A percentile compares a stretch with the other conserved stretches of the same genome.
phyloP scores from a whole-genome alignment of 2,888 invertebrate species.

The Microplitis deprimator region DNA sequence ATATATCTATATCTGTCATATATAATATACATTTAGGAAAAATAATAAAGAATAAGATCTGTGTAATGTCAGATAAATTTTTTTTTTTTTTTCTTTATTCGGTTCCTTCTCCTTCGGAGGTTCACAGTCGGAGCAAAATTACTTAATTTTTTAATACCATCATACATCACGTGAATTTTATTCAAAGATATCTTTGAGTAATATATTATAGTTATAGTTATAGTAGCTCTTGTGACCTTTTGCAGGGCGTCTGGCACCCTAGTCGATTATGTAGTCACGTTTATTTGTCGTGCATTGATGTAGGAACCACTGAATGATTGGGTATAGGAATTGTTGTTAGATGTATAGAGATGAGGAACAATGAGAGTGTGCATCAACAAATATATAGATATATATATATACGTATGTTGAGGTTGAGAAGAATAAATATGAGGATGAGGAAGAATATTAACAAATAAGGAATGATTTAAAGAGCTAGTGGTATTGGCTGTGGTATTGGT shows the following conservation, averaged over 20 bases:
- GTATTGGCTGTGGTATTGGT: background rate
- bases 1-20: constrained; percentile 19
- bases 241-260: constrained; percentile 39
- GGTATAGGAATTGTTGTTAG: background rate
- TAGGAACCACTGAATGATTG: constrained; percentile 48
- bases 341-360: background rate
- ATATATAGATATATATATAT: too few relatives aligned
- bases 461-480: constrained; percentile 13
- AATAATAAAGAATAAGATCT: background rate
- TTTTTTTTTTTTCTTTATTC: too few relatives aligned
- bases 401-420: background rate
- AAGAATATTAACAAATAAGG: constrained; percentile 14
- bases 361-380: background rate
- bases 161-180: too few relatives aligned
- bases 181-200: too few relatives aligned
- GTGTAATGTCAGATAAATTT: background rate
- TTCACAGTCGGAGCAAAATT: too few relatives aligned
- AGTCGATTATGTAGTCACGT: constrained; percentile 50
- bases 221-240: constrained; percentile 34
- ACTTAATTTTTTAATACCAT: too few relatives aligned
- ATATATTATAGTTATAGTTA: background rate
- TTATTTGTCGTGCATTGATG: constrained; percentile 53
- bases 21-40: background rate
- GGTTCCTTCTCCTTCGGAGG: too few relatives aligned
- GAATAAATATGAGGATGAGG: background rate